Evolutionary conservation across 92 coral and sea anemone species (phyloP), one percentile per base, ranked within the genome.

Genomic region (Zoanthus solanderi): DNA sequence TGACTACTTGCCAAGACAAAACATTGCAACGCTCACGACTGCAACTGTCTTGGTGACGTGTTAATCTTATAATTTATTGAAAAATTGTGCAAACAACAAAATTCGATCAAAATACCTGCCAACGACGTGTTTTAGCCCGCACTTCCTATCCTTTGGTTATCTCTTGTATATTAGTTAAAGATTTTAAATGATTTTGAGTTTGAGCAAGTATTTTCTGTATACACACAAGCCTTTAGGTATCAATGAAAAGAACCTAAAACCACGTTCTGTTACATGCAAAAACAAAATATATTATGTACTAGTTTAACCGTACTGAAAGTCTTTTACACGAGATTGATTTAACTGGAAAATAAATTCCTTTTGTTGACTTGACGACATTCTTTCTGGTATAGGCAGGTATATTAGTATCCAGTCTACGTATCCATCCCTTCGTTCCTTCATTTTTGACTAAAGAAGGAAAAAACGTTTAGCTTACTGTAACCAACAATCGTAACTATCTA

Each of bases 401-500:
- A 88, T 60, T 13, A 88, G 45, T 83, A 88, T 88, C 31, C 87
- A 8, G 13, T 88, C 84, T 46, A 82, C 50, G 5, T 75, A 86
- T 10, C 87, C 91, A 63, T 83, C 78, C 83, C 77, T 65, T 44
- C 88, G 15, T 83, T 83, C 88, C 79, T 88, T 80, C 44, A 88
- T 67, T 75, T 15, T 50, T 32, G 63, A 32, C 47, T 80, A 83
- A 9, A 82, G 47, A 18, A 83, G 91, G 87, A 54, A 88, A 74
- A 88, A 88, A 44, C 88, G 82, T 45, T 73, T 0, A 88, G 84
- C 67, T 88, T 87, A 65, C 88, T 83, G 56, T 71, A 88, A 23
- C 91, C 91, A 34, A 72, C 71, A 45, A 79, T 71, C 0, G 72
- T 60, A n/a, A 88, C 82, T 60, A 88, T 83, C 90, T 88, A 78